Base-by-base conservation (phyloP, 30 jellyfish, hydroid and myxozoan genomes). In the Clytia hemisphaerica region DNA sequence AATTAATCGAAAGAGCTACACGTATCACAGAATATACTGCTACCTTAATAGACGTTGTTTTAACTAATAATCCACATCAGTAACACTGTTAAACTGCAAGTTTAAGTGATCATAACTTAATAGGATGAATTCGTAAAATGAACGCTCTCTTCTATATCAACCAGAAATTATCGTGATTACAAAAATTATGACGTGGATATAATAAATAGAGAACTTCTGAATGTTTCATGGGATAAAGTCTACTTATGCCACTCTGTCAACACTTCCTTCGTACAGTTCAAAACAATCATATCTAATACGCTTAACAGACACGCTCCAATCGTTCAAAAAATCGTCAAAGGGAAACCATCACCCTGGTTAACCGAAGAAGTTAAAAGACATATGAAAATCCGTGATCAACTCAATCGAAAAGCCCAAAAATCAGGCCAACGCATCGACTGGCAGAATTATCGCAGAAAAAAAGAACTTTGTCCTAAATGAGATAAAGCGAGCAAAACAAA, bases 321-420 rank as follows among this genome's bases (percentile, higher is more conserved):
- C 58, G 58, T 72, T 6, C 6, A 19, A 48, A 72, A 72, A 40
- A 55, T 37, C 22, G 76, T 72, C 0, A 72, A 66, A 48, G 84
- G 76, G 16, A 55, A 55, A 67, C 84, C 84, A 19, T 64, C 84
- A 6, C 84, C 84, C 2, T 72, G 84, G 84, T 49, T 72, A 35
- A 71, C 21, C 37, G 53, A 26, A n/a, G 83, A 71, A 1, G 47
- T 21, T 18, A 67, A 67, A 67, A 40, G 10, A 40, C 50, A 25
- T 71, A 69, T 69, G 74, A 69, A 69, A 19, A 74, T 46, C 35
- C 7, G 78, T 3, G 77, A 50, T 33, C 47, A 50, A 37, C 78
- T 65, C 16, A 45, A 37, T 29, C 78, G 78, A 3, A 61, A 61
- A n/a, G n/a, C n/a, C n/a, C n/a, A n/a, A n/a, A n/a, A n/a, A n/a